phyloP scores from a whole-genome alignment of 2,113 vertebrate species.

The Hypocryptadius cinnamomeus region DNA sequence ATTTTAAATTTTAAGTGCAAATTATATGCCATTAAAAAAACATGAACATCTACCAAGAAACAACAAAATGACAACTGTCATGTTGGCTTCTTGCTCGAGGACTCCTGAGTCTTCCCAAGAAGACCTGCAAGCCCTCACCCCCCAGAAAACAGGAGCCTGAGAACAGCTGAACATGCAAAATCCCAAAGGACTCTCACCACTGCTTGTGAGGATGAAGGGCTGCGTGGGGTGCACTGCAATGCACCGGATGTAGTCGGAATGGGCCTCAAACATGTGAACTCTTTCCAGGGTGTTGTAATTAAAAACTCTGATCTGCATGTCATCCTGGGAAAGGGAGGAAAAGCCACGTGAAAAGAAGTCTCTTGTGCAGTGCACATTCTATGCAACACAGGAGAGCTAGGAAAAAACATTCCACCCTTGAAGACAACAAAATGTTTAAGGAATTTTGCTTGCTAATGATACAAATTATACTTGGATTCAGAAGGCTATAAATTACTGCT shows the following conservation, averaged over 20 bases:
- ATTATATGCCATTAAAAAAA: neutral
- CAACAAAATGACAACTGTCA: neutral
- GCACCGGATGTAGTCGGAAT: slow-evolving; percentile 97
- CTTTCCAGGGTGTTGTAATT: slow-evolving; percentile 98
- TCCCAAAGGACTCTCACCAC: slow-evolving; percentile 72
- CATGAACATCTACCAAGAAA: neutral
- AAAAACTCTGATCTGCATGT: slow-evolving; percentile 98
- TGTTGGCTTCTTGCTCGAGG: neutral
- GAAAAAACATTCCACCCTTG: neutral
- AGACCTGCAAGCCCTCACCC: neutral
- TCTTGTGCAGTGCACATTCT: neutral
- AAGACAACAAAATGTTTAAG: neutral
- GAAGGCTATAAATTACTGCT: neutral
- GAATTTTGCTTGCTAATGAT: neutral
- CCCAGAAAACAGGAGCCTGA: neutral
- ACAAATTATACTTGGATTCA: neutral
- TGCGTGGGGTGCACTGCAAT: slow-evolving; percentile 97
- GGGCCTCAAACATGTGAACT: slow-evolving; percentile 98
- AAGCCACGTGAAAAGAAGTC: neutral
- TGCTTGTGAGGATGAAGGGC: slow-evolving; percentile 98
- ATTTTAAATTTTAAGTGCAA: neutral
- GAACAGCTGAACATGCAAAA: neutral
- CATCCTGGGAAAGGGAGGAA: slow-evolving; percentile 76
- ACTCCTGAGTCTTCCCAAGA: neutral
- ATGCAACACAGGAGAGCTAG: neutral